phyloP scores from a whole-genome alignment of 2,797 vertebrate species.

The Phrynocephalus forsythii region DNA sequence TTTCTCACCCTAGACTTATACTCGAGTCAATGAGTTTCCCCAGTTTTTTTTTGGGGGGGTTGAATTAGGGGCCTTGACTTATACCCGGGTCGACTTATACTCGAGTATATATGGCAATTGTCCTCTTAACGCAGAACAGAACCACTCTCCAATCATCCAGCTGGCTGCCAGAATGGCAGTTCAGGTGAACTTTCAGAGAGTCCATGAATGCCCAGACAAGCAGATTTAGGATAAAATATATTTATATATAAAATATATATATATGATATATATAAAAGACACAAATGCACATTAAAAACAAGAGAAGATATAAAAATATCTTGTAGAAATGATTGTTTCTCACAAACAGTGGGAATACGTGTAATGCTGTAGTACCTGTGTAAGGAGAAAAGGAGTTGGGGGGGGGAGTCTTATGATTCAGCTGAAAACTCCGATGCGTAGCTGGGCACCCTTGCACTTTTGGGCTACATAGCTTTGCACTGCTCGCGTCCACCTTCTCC shows the following conservation, averaged over 20 bases:
- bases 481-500: no score
- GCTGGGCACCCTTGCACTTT: not conserved
- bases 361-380: constrained; percentile 36
- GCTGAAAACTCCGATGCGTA: not conserved
- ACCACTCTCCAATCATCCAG: not conserved
- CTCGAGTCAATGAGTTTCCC: no score
- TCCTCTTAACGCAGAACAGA: not conserved
- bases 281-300: constrained; percentile 28
- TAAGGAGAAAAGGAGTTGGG: not conserved
- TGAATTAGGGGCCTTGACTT: no score
- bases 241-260: constrained; percentile 40
- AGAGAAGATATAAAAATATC: constrained; percentile 18
- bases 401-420: constrained; percentile 43
- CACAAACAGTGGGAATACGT: constrained; percentile 2
- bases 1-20: no score
- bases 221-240: constrained; percentile 46
- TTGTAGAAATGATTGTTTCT: constrained; percentile 45
- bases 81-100: no score
- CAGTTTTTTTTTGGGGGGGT: no score
- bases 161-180: not conserved
- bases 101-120: not conserved
- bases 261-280: constrained; percentile 45
- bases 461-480: not conserved
- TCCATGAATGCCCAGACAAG: not conserved
- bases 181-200: not conserved